phyloP scores from a whole-genome alignment of 2,113 vertebrate genomes.

The Phaethon lepturus region DNA sequence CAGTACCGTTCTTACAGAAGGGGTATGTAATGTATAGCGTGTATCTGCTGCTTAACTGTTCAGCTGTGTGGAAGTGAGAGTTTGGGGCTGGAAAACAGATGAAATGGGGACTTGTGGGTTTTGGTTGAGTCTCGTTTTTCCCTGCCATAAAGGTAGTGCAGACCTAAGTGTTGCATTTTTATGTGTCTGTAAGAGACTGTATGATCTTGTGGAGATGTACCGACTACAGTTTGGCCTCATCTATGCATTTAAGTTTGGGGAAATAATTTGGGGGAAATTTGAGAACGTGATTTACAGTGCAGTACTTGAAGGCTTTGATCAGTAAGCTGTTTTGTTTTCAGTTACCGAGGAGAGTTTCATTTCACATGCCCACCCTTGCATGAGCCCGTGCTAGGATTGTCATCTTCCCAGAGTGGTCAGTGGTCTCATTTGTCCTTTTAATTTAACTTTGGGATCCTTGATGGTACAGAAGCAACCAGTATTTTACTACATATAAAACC shows the following conservation, averaged over 20 bases:
- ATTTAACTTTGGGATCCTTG: not conserved
- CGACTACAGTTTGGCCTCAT: not conserved
- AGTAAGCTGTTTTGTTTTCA: not conserved
- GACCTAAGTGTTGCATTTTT: not conserved
- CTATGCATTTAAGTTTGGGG: not conserved
- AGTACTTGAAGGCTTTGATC: not conserved
- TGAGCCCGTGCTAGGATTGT: not conserved
- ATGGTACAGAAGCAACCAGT: not conserved
- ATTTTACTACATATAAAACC: not conserved
- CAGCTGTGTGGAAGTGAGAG: not conserved
- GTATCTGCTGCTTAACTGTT: not conserved
- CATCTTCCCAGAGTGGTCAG: not conserved
- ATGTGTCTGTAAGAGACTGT: not conserved
- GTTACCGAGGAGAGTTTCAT: not conserved
- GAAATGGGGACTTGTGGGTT: not conserved
- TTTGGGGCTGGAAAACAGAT: not conserved
- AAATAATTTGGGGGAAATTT: not conserved
- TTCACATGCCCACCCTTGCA: not conserved
- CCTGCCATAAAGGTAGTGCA: not conserved
- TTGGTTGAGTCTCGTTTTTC: not conserved
- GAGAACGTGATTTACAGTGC: not conserved
- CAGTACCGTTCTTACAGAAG: rapidly evolving
- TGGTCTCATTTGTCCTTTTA: not conserved
- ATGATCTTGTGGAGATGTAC: not conserved
- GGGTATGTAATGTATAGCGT: rapidly evolving